A percentile compares a stretch with the other conserved stretches of the same genome.
Evolutionary conservation across 2,888 invertebrate species (phyloP).

Genomic region (Acleris cristana): DNA sequence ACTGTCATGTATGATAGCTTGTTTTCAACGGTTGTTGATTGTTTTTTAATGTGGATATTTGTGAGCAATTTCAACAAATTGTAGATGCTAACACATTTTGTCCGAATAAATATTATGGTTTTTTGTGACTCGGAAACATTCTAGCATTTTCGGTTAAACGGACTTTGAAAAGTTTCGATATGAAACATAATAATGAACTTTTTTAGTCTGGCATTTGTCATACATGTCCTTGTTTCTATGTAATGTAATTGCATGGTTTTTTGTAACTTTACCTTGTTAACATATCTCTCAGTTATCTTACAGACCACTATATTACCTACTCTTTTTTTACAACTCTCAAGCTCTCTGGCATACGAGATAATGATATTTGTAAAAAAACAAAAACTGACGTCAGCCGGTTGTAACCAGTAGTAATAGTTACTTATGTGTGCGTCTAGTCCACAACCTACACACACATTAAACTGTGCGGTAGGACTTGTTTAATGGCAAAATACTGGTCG

Average conservation of each 20-base stretch:
- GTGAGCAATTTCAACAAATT: conserved; percentile 29
- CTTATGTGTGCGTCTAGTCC: conserved; percentile 5
- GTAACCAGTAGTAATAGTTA: conserved; percentile 12
- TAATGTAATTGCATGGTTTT: no score
- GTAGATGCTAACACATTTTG: background rate
- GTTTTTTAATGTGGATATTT: conserved; percentile 49
- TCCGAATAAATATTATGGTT: no score
- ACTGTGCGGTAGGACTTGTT: conserved; percentile 20
- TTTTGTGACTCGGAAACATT: no score
- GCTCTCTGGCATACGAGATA: conserved; percentile 1
- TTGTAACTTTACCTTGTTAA: no score
- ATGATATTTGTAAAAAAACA: conserved; percentile 1
- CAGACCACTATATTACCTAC: background rate
- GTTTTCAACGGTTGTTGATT: conserved; percentile 56
- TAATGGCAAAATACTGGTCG: conserved; percentile 5
- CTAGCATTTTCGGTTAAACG: no score
- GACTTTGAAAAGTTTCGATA: no score
- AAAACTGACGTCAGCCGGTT: conserved; percentile 14
- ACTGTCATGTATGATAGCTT: conserved; percentile 63
- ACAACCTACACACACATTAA: conserved; percentile 20
- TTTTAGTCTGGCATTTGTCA: no score
- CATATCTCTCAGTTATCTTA: no score
- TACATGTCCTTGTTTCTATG: no score
- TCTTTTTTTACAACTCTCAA: conserved; percentile 19
- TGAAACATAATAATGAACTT: no score